Percentiles rank a stretch among this genome's conserved stretches.
Evolutionary conservation across 2,113 vertebrate species (phyloP).

Genomic region (Rhagologus leucostigma): DNA sequence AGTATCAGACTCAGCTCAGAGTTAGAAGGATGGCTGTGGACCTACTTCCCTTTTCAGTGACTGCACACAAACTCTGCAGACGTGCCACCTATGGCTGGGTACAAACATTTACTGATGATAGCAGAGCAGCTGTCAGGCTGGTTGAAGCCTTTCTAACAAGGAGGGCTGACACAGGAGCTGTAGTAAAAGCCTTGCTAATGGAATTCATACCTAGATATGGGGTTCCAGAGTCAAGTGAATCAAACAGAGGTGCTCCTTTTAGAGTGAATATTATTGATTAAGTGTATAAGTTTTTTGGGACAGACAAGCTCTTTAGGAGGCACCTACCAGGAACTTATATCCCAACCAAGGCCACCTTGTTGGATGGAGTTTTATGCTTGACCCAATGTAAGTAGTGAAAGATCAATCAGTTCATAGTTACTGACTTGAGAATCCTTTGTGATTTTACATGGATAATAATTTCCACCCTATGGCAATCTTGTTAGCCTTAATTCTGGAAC

Average conservation of each 20-base stretch:
- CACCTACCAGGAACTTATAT: background rate
- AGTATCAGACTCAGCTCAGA: background rate
- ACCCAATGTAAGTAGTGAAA: background rate
- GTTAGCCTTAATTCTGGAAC: background rate
- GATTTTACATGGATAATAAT: background rate
- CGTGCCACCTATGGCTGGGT: accelerated
- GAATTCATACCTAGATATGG: background rate
- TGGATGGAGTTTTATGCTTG: background rate
- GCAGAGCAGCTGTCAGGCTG: background rate
- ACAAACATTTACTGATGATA: background rate
- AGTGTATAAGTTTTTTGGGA: background rate
- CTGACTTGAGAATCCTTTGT: background rate
- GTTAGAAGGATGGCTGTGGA: background rate
- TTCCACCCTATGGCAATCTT: background rate
- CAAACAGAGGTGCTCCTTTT: background rate
- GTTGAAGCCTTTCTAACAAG: background rate
- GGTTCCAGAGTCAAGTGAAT: background rate
- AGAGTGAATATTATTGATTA: background rate
- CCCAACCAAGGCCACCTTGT: background rate
- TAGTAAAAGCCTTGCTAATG: background rate
- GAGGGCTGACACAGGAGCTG: background rate
- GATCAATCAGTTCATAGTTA: background rate
- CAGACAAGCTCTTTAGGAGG: background rate
- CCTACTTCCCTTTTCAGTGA: background rate
- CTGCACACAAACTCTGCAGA: background rate